phyloP scores from a whole-genome alignment of 2,113 vertebrate genomes.

The Microcebus ravelobensis region DNA sequence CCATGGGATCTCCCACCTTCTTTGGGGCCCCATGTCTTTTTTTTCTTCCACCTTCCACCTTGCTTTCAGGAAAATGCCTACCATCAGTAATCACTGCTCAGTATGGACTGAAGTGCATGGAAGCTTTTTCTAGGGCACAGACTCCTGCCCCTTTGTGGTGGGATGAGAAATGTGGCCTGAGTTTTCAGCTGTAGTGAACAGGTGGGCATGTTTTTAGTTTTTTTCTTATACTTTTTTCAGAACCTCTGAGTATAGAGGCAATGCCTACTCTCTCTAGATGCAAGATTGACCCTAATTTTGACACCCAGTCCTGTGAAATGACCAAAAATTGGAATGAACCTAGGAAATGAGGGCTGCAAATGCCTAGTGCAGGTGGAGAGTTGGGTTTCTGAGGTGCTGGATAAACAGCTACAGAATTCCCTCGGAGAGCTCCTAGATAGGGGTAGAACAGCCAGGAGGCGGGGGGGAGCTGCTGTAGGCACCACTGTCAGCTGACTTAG shows the following conservation, averaged over 20 bases:
- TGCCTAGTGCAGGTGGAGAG: background rate
- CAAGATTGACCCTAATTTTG: background rate
- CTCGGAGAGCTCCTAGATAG: background rate
- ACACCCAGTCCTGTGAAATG: background rate
- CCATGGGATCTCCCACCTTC: fast-evolving
- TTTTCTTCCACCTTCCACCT: background rate
- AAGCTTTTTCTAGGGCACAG: background rate
- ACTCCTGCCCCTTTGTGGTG: background rate
- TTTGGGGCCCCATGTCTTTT: background rate
- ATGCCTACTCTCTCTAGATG: background rate
- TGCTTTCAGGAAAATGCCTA: background rate
- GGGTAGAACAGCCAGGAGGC: background rate
- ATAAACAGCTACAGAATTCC: background rate
- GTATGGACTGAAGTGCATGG: background rate
- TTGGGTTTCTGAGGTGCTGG: background rate
- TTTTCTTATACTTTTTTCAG: background rate
- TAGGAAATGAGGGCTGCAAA: background rate
- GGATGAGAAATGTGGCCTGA: background rate
- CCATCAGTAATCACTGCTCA: background rate
- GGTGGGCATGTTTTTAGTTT: background rate
- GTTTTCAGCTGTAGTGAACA: background rate
- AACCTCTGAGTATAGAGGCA: background rate
- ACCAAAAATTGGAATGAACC: background rate
- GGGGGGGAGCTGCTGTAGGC: background rate
- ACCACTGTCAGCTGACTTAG: background rate